Percentiles rank a stretch among this genome's conserved stretches.
Conservation (phyloP, 2,797 vertebrate genomes). For the Cottoperca gobio region DNA sequence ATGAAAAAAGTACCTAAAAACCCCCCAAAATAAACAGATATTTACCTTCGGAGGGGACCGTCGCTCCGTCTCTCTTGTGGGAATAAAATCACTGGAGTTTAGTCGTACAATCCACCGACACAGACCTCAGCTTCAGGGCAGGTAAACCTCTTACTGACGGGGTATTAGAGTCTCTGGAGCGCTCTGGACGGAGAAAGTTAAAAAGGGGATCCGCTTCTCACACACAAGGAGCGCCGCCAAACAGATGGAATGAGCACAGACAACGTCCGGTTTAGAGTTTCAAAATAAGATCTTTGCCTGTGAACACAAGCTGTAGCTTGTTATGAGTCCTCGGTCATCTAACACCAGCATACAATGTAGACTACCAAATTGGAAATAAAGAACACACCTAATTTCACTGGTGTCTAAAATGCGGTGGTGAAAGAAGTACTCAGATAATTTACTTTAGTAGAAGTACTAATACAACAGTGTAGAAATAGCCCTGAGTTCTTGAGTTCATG, state of each 20-base stretch:
- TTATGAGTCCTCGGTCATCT: no score
- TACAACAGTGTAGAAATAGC: background rate
- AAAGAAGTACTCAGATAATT: no score
- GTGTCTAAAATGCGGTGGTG: no score
- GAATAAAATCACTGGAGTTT: background rate
- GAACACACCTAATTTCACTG: no score
- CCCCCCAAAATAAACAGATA: background rate
- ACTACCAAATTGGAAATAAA: no score
- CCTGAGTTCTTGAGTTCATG: no score
- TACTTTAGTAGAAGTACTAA: background rate
- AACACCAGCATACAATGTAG: no score
- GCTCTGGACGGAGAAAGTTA: constrained; percentile 41
- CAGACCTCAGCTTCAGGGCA: constrained; percentile 2
- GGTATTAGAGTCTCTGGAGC: constrained; percentile 25
- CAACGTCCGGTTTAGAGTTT: background rate
- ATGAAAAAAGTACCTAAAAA: background rate
- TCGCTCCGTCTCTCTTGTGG: background rate
- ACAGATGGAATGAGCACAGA: accelerated
- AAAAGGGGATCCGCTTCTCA: background rate
- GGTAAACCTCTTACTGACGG: constrained; percentile 73
- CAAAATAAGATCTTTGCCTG: constrained; percentile 30
- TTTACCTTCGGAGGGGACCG: constrained; percentile 59
- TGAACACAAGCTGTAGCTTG: background rate
- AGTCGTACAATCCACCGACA: constrained; percentile 37
- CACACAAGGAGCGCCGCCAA: background rate